Percentiles rank a stretch among this genome's conserved stretches.
phyloP scores from a whole-genome alignment of 2,113 vertebrate genomes.

The Lepisosteus oculatus region DNA sequence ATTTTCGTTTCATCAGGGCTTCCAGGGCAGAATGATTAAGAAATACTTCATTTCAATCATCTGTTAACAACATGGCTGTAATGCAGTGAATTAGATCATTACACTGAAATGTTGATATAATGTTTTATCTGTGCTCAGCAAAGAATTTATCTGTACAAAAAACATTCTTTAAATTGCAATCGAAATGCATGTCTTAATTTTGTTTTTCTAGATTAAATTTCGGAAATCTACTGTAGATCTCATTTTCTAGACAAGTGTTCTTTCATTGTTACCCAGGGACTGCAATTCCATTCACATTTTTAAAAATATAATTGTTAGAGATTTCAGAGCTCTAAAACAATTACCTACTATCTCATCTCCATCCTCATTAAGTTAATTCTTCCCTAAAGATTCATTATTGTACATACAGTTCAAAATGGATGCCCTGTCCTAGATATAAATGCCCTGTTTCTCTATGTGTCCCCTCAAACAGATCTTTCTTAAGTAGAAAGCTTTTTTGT shows the following conservation, averaged over 20 bases:
- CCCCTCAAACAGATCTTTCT: slow-evolving; percentile 33
- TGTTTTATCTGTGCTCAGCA: not conserved
- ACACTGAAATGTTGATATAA: not conserved
- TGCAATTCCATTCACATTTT: slow-evolving; percentile 33
- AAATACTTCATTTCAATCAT: not conserved
- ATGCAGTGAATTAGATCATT: not conserved
- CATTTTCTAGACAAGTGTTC: slow-evolving; percentile 24
- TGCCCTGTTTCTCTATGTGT: slow-evolving; percentile 39
- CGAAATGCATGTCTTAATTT: too few species aligned
- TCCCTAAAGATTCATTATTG: slow-evolving; percentile 53
- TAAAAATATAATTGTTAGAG: slow-evolving; percentile 17
- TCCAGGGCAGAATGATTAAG: not conserved
- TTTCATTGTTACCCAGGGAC: slow-evolving; percentile 50
- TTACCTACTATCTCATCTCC: slow-evolving; percentile 36
- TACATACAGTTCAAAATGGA: slow-evolving; percentile 52
- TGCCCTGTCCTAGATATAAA: slow-evolving; percentile 56
- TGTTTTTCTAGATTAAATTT: too few species aligned
- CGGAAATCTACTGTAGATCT: too few species aligned
- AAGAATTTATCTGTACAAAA: not conserved
- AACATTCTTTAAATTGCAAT: too few species aligned
- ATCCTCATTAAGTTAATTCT: slow-evolving; percentile 52
- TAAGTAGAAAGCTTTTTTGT: not conserved
- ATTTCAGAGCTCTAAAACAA: not conserved
- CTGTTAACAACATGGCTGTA: not conserved
- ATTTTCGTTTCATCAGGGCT: not conserved